phyloP scores from a whole-genome alignment of 2,888 invertebrate genomes.

The Lypha dubia region DNA sequence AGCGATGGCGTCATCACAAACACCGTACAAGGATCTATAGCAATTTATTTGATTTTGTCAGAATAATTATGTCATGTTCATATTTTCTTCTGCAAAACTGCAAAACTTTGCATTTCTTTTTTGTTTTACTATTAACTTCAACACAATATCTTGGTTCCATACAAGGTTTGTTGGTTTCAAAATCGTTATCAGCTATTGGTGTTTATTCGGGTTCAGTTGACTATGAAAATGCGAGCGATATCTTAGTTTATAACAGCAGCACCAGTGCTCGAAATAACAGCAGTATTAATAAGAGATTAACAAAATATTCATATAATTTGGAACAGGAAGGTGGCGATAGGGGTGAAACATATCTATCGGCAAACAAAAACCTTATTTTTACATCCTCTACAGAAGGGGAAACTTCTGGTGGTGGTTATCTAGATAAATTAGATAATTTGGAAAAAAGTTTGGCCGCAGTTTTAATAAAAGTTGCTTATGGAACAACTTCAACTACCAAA shows the following conservation, averaged over 20 bases:
- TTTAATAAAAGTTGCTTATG: conserved; percentile 88
- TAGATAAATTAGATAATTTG: conserved; percentile 86
- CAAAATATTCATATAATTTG: conserved; percentile 48
- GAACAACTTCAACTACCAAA: conserved; percentile 87
- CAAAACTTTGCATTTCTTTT: conserved; percentile 60
- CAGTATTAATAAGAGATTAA: conserved; percentile 53
- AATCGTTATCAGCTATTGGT: conserved; percentile 38
- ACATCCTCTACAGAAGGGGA: conserved; percentile 70
- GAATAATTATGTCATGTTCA: conserved; percentile 43
- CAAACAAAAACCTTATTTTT: conserved; percentile 61
- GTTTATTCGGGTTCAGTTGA: conserved; percentile 43
- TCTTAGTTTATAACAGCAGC: conserved; percentile 45
- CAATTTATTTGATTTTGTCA: conserved; percentile 27
- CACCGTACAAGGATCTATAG: conserved; percentile 42
- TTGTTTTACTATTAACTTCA: conserved; percentile 67
- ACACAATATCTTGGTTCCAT: conserved; percentile 61
- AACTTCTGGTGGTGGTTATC: conserved; percentile 80
- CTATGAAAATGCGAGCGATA: conserved; percentile 58
- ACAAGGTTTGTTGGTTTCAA: conserved; percentile 59
- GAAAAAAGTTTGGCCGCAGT: conserved; percentile 88
- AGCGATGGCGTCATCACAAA: conserved; percentile 53
- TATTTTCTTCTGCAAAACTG: conserved; percentile 51
- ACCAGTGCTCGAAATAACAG: conserved; percentile 35
- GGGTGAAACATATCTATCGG: conserved; percentile 49
- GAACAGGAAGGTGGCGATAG: conserved; percentile 38